Base-by-base conservation (phyloP, 2,888 invertebrate species). In the Druceiella hillmani region DNA sequence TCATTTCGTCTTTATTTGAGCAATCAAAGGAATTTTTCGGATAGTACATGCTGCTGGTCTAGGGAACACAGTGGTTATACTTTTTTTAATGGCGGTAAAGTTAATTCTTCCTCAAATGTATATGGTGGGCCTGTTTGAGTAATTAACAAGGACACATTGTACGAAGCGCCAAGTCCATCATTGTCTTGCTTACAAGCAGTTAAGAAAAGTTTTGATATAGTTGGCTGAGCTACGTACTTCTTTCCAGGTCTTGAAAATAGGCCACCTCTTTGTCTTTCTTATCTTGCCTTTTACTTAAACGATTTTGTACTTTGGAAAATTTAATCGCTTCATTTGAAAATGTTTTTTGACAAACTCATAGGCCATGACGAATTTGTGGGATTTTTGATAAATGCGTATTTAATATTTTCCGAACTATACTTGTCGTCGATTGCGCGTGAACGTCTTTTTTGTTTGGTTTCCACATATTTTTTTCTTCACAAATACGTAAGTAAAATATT, bases 261-360 rank as follows among this genome's bases (percentile, higher is more conserved):
- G n/a, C n/a, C n/a, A 9, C 22, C 22, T 20, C n/a, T 20, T 6
- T 20, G 6, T 6, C n/a, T 20, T 9, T 42, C 29, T 41, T 42
- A 40, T 40, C 40, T n/a, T 9, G 40, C 30, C 34, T 29, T 40
- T 27, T 40, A 35, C 24, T 39, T 3, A 28, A 41, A 33, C n/a
- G n/a, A n/a, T n/a, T n/a, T n/a, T n/a, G n/a, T n/a, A n/a, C n/a
- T n/a, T n/a, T n/a, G n/a, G 33, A 43, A 37, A 40, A 40, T 28
- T 43, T 43, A 31, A 40, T 51, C 12, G 46, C 36, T 40, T 52
- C 52, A 32, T 50, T 46, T 27, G 49, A 45, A 32, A 48, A 52
- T 24, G 38, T 38, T 43, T 50, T 50, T 12, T 42, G 45, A 30
- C 52, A 52, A 28, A 12, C 40, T 40, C 36, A 40, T 22, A 14